Conservation (phyloP, 2,797 vertebrate genomes). For the Falco cherrug region DNA sequence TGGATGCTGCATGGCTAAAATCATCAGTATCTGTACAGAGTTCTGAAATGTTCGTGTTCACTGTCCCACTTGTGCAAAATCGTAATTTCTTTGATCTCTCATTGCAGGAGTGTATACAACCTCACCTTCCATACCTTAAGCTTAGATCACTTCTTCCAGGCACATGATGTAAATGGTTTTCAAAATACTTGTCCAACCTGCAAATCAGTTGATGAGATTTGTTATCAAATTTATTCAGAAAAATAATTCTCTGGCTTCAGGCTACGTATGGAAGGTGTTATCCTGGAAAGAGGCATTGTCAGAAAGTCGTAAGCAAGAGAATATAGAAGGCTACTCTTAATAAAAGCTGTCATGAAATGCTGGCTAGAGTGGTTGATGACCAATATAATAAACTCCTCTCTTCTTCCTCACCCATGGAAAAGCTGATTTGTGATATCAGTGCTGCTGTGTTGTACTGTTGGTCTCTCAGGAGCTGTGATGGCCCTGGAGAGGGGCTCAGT, state of each 20-base stretch:
- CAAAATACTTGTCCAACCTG: background rate
- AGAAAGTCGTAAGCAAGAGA: constrained; percentile 14
- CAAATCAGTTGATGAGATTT: constrained; percentile 17
- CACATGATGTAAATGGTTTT: background rate
- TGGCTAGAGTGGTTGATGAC: background rate
- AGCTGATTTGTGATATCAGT: background rate
- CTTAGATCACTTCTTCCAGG: background rate
- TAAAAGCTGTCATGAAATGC: constrained; percentile 9
- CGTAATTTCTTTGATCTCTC: background rate
- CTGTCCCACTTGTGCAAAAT: background rate
- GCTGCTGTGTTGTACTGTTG: background rate
- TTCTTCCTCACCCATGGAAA: background rate
- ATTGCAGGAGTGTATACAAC: background rate
- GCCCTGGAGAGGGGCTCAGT: background rate
- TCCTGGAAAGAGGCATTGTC: background rate
- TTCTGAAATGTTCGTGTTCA: background rate
- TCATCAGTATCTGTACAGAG: background rate
- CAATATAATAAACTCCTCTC: background rate
- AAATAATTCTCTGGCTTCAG: constrained; percentile 22
- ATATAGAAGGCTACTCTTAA: background rate
- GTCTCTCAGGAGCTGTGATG: background rate
- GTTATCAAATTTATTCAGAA: background rate
- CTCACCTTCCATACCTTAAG: background rate
- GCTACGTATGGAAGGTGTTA: background rate
- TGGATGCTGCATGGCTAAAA: background rate